A percentile compares a stretch with the other conserved stretches of the same genome.
These are phyloP conservation scores for Hemibagrus wyckioides DNA, from an alignment of 2,113 vertebrate species.

Conservation along the genomic window DNA sequence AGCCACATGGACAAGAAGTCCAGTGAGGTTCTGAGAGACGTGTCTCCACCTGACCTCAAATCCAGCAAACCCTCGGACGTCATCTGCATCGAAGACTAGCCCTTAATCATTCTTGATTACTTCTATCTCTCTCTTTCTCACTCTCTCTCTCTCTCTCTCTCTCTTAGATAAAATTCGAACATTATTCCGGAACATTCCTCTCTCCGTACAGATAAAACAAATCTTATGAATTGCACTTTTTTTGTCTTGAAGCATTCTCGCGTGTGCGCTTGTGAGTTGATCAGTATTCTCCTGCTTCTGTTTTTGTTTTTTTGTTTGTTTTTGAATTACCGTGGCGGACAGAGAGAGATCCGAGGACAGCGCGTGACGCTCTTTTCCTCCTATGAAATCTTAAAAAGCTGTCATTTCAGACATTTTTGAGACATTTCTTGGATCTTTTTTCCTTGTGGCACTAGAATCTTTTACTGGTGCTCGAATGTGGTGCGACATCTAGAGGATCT, in stretches of 20 bases:
- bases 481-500: constrained; percentile 37
- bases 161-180: background rate
- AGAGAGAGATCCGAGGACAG: background rate
- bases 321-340: background rate
- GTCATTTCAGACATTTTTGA: constrained; percentile 1
- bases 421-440: constrained; percentile 15
- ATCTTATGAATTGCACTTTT: constrained; percentile 74
- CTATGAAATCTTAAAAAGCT: background rate
- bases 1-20: constrained; percentile 77
- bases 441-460: constrained; percentile 11
- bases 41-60: constrained; percentile 69
- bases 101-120: constrained; percentile 7
- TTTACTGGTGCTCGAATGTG: constrained; percentile 24
- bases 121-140: background rate
- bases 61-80: constrained; percentile 72
- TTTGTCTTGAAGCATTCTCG: constrained; percentile 61
- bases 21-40: constrained; percentile 72
- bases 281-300: constrained; percentile 61
- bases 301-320: constrained; percentile 55
- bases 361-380: background rate
- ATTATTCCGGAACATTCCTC: constrained; percentile 15
- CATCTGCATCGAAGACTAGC: constrained; percentile 77
- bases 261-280: constrained; percentile 49
- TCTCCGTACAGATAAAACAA: constrained; percentile 33
- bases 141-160: background rate